Conservation (phyloP, 2,113 vertebrate genomes). For the Callorhinus ursinus region DNA sequence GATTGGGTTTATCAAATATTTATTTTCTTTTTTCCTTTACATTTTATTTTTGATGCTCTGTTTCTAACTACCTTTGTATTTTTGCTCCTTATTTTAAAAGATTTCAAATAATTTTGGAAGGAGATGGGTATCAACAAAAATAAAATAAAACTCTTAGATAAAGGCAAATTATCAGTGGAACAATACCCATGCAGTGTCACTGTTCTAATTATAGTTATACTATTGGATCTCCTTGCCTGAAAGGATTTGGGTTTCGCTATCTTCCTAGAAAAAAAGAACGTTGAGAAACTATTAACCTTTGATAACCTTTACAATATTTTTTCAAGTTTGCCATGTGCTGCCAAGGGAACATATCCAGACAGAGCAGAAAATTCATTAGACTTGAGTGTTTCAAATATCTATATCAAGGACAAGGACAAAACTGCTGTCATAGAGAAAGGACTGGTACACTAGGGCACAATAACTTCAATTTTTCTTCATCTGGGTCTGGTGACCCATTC, state of each 20-base stretch:
- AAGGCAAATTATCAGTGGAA: slow-evolving; percentile 6
- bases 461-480: slow-evolving; percentile 75
- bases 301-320: slow-evolving; percentile 72
- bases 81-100: not conserved
- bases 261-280: slow-evolving; percentile 36
- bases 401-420: slow-evolving; percentile 72
- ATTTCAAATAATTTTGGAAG: slow-evolving; percentile 43
- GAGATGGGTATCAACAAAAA: not conserved
- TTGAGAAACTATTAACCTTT: slow-evolving; percentile 74
- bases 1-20: not conserved
- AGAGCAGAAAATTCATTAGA: slow-evolving; percentile 76
- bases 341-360: slow-evolving; percentile 59
- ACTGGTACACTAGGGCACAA: slow-evolving; percentile 43
- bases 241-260: slow-evolving; percentile 67
- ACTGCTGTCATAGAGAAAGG: slow-evolving; percentile 54
- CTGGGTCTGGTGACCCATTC: slow-evolving; percentile 62
- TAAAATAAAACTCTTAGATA: not conserved
- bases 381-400: slow-evolving; percentile 74
- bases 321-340: slow-evolving; percentile 47
- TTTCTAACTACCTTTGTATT: not conserved
- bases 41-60: not conserved
- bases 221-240: slow-evolving; percentile 26
- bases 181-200: not conserved
- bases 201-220: slow-evolving; percentile 35
- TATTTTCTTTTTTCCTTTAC: not conserved